A percentile compares a stretch with the other conserved stretches of the same genome.
Conservation (phyloP, 1,140 invertebrate genomes). For the Grapholita molesta region DNA sequence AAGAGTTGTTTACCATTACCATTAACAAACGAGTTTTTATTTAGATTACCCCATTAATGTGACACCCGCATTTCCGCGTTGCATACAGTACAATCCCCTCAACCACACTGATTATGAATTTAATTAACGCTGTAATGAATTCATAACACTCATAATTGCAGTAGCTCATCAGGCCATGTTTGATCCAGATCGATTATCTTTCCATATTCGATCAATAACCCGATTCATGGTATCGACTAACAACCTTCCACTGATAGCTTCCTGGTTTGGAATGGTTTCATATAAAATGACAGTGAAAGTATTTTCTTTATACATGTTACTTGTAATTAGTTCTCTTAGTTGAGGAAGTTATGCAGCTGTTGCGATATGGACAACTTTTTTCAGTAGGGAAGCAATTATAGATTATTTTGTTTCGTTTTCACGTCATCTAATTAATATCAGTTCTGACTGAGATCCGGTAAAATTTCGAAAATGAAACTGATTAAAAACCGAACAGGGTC, state of each 20-base stretch:
- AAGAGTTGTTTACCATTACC: not conserved
- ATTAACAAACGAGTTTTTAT: not conserved
- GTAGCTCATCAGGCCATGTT: not conserved
- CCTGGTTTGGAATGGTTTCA: not conserved
- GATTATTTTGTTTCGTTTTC: not conserved
- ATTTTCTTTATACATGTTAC: not conserved
- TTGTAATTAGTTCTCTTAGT: not conserved
- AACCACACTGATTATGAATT: not conserved
- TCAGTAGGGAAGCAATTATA: not conserved
- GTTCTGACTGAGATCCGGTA: too few relatives aligned
- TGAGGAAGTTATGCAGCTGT: not conserved
- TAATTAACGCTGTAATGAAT: not conserved
- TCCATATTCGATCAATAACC: not conserved
- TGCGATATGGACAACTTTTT: not conserved
- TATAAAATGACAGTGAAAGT: not conserved
- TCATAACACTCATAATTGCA: not conserved
- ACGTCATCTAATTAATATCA: too few relatives aligned
- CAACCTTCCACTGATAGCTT: not conserved
- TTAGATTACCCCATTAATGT: not conserved
- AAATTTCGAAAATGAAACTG: too few relatives aligned
- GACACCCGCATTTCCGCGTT: not conserved
- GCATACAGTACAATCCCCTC: not conserved
- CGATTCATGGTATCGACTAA: not conserved
- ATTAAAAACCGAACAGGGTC: too few relatives aligned
- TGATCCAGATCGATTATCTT: not conserved